Base-by-base conservation (phyloP, 2,888 invertebrate species). In the Folsomia candida region DNA sequence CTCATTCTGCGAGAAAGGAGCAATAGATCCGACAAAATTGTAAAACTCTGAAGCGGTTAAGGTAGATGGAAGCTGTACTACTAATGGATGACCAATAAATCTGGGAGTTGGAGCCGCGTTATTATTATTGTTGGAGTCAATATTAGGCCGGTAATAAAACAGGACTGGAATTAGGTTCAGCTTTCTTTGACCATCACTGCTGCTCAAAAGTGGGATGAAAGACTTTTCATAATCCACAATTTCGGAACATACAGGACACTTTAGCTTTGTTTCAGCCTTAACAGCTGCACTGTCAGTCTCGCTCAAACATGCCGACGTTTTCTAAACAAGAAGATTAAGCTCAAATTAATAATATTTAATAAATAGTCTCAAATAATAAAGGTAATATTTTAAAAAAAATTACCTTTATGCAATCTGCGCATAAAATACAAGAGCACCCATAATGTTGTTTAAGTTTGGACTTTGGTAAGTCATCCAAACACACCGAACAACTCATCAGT, bases 401-500 rank as follows among this genome's bases (percentile, higher is more conserved):
- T 68, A 72, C 72, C 84, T 86, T 85, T 59, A 88, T 84, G 80
- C 89, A 88, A 54, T 82, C 81, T 72, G 86, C 85, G 81, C 88
- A 89, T 28, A 88, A 83, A 22, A 85, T 84, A 77, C 88, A 88
- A 61, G 83, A 84, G 79, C 87, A 88, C n/a, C 83, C 83, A 20
- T 83, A 83, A 80, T 88, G 88, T 27, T 85, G 85, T 77, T 86
- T 85, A 67, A 88, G 82, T 70, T 86, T 85, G 26, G 83, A 82
- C 72, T 83, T 82, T 25, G 86, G 84, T 80, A 86, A 83, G 71
- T 88, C 88, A 76, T 88, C 88, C 60, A 88, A 82, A 77, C 88
- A 89, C 75, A 88, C 88, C 58, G 85, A 86, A 81, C 88, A 88
- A 29, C 69, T 69, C 11, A 51, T 60, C 66, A 54, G 22, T 14